phyloP scores from a whole-genome alignment of 2,113 vertebrate genomes.

The Chaetodon auriga region DNA sequence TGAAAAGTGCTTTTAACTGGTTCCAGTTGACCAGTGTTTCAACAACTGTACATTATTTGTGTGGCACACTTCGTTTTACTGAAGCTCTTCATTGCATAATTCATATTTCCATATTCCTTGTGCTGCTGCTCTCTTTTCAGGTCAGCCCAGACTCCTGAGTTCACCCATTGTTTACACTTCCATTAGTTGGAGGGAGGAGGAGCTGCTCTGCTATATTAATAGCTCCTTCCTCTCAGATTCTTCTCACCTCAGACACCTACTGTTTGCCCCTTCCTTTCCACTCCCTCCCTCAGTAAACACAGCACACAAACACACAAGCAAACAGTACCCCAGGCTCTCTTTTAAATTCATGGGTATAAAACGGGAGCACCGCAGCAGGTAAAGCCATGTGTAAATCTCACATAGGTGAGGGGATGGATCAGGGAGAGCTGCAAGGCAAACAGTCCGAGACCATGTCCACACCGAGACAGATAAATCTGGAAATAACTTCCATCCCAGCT shows the following conservation, averaged over 20 bases:
- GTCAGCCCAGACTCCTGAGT: conserved; percentile 4
- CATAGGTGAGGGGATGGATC: conserved; percentile 11
- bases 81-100: background rate
- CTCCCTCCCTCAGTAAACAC: conserved; percentile 51
- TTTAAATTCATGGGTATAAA: conserved; percentile 7
- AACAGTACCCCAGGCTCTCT: conserved; percentile 8
- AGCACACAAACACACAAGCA: conserved; percentile 22
- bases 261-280: conserved; percentile 41
- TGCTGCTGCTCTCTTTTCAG: conserved; percentile 11
- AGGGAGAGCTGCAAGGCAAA: conserved; percentile 34
- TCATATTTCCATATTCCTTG: background rate
- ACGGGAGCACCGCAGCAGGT: conserved; percentile 12
- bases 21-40: conserved; percentile 15
- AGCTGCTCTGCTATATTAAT: conserved; percentile 47
- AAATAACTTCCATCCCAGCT: background rate
- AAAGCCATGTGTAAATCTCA: conserved; percentile 30
- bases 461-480: background rate
- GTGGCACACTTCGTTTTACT: background rate
- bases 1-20: conserved; percentile 5
- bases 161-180: conserved; percentile 53
- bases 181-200: conserved; percentile 44
- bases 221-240: conserved; percentile 52
- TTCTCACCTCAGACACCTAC: conserved; percentile 54
- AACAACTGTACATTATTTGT: background rate
- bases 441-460: background rate